These are phyloP conservation scores for Arctocebus calabarensis DNA, from an alignment of 2,797 vertebrate genomes.

Conservation along the genomic window DNA sequence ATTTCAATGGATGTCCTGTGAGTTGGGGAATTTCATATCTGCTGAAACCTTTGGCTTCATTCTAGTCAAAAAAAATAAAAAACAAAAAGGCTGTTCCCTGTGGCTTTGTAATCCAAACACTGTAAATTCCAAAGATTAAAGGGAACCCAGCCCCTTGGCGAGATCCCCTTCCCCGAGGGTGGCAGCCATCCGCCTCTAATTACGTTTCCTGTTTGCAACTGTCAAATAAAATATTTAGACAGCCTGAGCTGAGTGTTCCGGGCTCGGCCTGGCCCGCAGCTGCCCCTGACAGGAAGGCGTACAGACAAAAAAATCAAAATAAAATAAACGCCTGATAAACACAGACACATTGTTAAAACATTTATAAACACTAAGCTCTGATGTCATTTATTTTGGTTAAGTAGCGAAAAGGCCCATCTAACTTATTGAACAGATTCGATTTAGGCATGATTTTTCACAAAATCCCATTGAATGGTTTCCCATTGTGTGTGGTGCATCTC, in stretches of 20 bases:
- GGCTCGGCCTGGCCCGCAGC: not conserved
- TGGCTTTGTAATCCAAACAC: not conserved
- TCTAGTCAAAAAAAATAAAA: not conserved
- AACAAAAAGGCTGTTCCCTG: not conserved
- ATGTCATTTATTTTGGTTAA: conserved; percentile 36
- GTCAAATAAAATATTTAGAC: conserved; percentile 58
- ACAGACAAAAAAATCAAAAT: not conserved
- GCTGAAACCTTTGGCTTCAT: not conserved
- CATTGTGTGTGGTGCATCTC: accelerated
- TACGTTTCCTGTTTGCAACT: conserved; percentile 23
- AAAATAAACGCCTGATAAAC: not conserved
- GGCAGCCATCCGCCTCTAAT: conserved; percentile 1
- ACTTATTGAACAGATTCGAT: not conserved
- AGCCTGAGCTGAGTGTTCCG: not conserved
- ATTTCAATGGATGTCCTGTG: not conserved
- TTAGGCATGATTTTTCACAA: not conserved
- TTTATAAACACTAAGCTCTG: not conserved
- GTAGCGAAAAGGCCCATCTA: not conserved
- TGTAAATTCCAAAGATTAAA: conserved; percentile 42
- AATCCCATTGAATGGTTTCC: not conserved
- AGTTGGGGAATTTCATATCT: not conserved
- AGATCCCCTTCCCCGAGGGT: not conserved
- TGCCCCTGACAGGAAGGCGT: not conserved
- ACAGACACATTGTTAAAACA: conserved; percentile 11
- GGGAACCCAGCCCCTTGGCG: not conserved